Evolutionary conservation across 2,888 invertebrate species (phyloP), one percentile per base, ranked within the genome.

Genomic region (Orchesella flavescens): DNA sequence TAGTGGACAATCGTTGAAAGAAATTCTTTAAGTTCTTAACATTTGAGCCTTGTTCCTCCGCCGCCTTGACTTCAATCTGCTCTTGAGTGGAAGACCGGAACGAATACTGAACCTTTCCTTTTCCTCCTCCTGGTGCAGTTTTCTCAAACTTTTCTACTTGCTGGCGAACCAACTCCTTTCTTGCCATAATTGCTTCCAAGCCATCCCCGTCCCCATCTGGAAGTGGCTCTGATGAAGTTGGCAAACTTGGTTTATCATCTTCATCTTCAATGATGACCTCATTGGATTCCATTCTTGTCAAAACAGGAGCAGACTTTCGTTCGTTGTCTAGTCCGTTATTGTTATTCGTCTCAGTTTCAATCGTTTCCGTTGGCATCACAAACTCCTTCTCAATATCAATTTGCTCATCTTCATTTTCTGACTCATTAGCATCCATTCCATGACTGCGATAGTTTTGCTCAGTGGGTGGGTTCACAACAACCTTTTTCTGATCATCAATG

Each of bases 21-120:
- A 83, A 80, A 19, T 83, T 81, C 53, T 75, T 81, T 13, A 86
- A 57, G 21, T 84, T 83, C 57, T 80, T 83, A 9, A 86, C 86
- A 24, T 78, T 78, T 7, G 85, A 78, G 13, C 66, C 82, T 7
- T 71, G 53, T 46, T 46, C 71, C n/a, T 63, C 43, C 63, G 12
- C 34, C 12, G 15, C 46, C 34, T 57, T 21, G 7, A 3, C 61
- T 44, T 72, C 53, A n/a, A 21, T 44, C n/a, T 72, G 61, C n/a
- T 66, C 34, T 44, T 34, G 34, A n/a, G 63, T 66, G n/a, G 75
- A 44, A 57, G 71, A 53, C 66, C 82, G 59, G 15, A 82, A 59
- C 23, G 77, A 69, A 61, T 84, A 84, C 49, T 75, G 80, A 19
- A 81, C 73, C 15, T 79, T 84, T 13, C 59, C 69, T 19, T n/a